A percentile compares a stretch with the other conserved stretches of the same genome.
phyloP scores from a whole-genome alignment of 2,113 vertebrate genomes.

The Microcebus ravelobensis region DNA sequence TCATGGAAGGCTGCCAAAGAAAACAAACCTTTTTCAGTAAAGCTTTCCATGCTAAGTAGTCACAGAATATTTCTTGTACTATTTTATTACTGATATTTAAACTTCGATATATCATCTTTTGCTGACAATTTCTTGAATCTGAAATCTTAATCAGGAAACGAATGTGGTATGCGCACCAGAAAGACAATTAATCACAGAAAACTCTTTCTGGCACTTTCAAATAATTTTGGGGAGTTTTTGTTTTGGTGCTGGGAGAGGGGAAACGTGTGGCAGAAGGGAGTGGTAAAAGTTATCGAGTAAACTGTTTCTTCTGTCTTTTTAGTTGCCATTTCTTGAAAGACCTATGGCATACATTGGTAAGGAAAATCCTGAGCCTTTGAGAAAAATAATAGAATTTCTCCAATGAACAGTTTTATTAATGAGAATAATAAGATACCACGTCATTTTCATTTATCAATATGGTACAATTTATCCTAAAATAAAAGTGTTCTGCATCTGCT shows the following conservation, averaged over 20 bases:
- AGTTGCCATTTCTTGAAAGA: background rate
- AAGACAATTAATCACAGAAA: conserved; percentile 79
- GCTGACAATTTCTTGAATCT: conserved; percentile 75
- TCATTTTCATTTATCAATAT: conserved; percentile 57
- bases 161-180: conserved; percentile 51
- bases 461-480: conserved; percentile 38
- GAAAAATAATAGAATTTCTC: conserved; percentile 63
- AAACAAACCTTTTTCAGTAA: conserved; percentile 85
- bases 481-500: background rate
- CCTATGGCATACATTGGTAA: background rate
- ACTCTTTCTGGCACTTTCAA: conserved; percentile 69
- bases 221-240: conserved; percentile 41
- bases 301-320: background rate
- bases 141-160: conserved; percentile 80
- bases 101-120: conserved; percentile 79
- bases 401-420: conserved; percentile 71
- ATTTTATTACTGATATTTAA: conserved; percentile 84
- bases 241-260: background rate
- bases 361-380: conserved; percentile 52
- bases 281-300: background rate
- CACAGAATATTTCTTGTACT: conserved; percentile 71
- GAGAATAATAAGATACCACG: background rate
- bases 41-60: conserved; percentile 79
- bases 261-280: background rate
- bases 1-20: conserved; percentile 85